Percentiles rank a stretch among this genome's conserved stretches.
Conservation (phyloP, 1,140 invertebrate genomes). For the Ceratina australensis region DNA sequence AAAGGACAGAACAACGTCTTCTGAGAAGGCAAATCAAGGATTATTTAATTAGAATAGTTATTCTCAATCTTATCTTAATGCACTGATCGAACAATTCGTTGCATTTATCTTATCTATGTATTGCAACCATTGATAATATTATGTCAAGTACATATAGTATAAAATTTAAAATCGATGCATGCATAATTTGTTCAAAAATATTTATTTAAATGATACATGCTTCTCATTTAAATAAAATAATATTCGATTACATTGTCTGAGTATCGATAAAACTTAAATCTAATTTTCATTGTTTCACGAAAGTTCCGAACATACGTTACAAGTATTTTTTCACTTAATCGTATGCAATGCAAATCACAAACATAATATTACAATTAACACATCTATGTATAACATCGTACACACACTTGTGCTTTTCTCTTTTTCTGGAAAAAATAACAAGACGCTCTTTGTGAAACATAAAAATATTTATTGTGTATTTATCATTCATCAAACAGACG, state of each 20-base stretch:
- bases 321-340: not conserved
- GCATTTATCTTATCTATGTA: slow-evolving; percentile 28
- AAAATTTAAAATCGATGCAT: not conserved
- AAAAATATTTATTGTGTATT: slow-evolving; percentile 34
- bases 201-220: slow-evolving; percentile 12
- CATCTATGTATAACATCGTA: not conserved
- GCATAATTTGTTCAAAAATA: not conserved
- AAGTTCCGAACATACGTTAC: too few species aligned
- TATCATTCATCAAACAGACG: not conserved
- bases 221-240: slow-evolving; percentile 3
- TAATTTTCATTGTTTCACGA: not conserved
- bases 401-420: not conserved
- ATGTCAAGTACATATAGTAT: slow-evolving; percentile 10
- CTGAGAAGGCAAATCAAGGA: not conserved
- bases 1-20: not conserved
- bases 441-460: slow-evolving; percentile 15
- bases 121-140: slow-evolving; percentile 21
- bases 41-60: not conserved
- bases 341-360: not conserved
- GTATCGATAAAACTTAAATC: slow-evolving; percentile 1
- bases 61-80: not conserved
- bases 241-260: not conserved
- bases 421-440: slow-evolving; percentile 17
- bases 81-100: slow-evolving; percentile 16
- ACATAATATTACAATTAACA: not conserved